Base-by-base conservation (phyloP, 2,113 vertebrate species). In the Oceanites oceanicus region DNA sequence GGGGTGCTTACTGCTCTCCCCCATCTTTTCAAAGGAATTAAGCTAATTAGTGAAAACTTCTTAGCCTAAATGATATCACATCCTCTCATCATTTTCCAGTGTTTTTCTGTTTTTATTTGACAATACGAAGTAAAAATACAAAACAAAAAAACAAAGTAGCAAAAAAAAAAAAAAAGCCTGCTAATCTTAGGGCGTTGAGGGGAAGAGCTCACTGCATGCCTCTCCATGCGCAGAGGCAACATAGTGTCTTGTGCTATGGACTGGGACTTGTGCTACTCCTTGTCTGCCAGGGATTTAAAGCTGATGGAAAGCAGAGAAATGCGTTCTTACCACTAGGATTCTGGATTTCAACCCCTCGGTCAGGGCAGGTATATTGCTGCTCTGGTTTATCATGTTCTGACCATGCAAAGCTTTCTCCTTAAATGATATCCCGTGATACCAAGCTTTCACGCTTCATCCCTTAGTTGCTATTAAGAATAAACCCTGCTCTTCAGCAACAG, bases 221-320 rank as follows among this genome's bases (percentile, higher is more conserved):
- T n/a, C 25, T 55, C 12, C 38, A 15, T 1, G 34, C 34, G 36
- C 38, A 26, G 36, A 32, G 21, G 34, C 27, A 70, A 20, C 1
- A 4, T 3, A 26, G 8, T 3, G 2, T 27, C 7, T 23, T 73
- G 26, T n/a, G 27, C 20, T 67, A 3, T 3, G 36, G 45, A 10
- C 27, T 52, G 52, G 61, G 29, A 25, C 22, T 67, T 75, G 25
- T 58, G 36, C 16, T 66, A 1, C 11, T 21, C 20, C 27, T 83
- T 3, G 0, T 52, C 27, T 65, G 42, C 12, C 44, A 19, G 1
- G 6, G 70, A 23, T 22, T 65, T 56, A 56, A 38, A 73, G 45
- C 15, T 5, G 8, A 58, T 30, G 8, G 20, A 67, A 87, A 86
- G 42, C 50, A 74, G 27, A 25, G 34, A 82, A 90, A 65, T 22